Evolutionary conservation across 2,888 invertebrate species (phyloP).

Genomic region (Leptopilina drosophilae): DNA sequence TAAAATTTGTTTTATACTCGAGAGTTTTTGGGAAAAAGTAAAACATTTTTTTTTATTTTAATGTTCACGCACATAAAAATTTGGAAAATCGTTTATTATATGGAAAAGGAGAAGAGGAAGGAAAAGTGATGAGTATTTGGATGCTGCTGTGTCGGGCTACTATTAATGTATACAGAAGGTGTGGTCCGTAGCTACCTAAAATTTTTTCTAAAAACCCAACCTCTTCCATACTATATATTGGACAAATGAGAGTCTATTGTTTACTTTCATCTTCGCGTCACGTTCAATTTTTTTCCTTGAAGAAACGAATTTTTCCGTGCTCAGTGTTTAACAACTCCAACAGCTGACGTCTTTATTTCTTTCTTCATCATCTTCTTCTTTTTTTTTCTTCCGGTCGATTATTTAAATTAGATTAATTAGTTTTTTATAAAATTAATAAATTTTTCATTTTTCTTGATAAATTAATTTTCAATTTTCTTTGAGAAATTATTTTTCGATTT

Average conservation of each 20-base stretch:
- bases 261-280: slow-evolving; percentile 14
- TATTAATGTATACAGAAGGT: background rate
- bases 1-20: background rate
- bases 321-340: slow-evolving; percentile 11
- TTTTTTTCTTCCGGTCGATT: background rate
- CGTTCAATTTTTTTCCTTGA: background rate
- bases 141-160: background rate
- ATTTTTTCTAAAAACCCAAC: background rate
- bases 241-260: slow-evolving; percentile 27
- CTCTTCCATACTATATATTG: background rate
- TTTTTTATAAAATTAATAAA: too few species aligned
- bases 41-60: too few species aligned
- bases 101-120: background rate
- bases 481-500: too few species aligned
- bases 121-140: background rate
- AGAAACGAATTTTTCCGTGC: background rate
- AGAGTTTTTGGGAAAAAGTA: background rate
- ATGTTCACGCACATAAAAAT: too few species aligned
- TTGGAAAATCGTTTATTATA: background rate
- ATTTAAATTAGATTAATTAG: background rate
- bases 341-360: slow-evolving; percentile 22
- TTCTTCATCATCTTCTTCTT: background rate
- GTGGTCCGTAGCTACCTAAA: background rate
- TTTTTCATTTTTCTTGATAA: too few species aligned
- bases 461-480: too few species aligned